Evolutionary conservation across 2,113 vertebrate genomes (phyloP).

Genomic region (Eptesicus fuscus): DNA sequence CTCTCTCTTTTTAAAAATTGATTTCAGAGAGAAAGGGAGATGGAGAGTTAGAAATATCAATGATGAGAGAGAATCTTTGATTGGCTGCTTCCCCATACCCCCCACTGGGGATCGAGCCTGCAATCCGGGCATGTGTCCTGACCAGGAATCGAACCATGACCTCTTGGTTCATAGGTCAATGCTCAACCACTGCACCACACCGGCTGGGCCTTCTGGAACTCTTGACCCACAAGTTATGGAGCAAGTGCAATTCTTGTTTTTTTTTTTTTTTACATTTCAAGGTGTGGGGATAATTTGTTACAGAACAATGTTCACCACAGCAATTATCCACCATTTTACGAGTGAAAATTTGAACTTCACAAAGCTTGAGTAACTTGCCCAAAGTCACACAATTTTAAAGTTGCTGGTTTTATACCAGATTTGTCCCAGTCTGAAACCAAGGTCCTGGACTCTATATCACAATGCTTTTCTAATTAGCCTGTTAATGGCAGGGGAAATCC

Average conservation of each 20-base stretch:
- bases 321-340: neutral
- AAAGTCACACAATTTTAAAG: neutral
- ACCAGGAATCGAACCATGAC: no score
- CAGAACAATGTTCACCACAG: neutral
- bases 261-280: neutral
- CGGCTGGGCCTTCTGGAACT: neutral
- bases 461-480: neutral
- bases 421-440: neutral
- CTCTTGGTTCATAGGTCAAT: no score
- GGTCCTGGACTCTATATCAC: neutral
- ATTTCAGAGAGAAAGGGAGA: no score
- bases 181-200: no score
- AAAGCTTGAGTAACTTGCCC: neutral
- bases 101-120: no score
- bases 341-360: neutral
- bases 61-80: no score
- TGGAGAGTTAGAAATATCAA: no score
- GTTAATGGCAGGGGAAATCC: constrained; percentile 30
- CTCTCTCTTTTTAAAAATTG: no score
- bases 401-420: neutral
- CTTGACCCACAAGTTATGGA: neutral
- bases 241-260: neutral
- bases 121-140: no score
- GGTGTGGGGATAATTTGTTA: neutral
- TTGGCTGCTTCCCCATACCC: no score